Evolutionary conservation across 2,888 invertebrate species (phyloP), one percentile per base, ranked within the genome.

Genomic region (Amphipyra berbera): DNA sequence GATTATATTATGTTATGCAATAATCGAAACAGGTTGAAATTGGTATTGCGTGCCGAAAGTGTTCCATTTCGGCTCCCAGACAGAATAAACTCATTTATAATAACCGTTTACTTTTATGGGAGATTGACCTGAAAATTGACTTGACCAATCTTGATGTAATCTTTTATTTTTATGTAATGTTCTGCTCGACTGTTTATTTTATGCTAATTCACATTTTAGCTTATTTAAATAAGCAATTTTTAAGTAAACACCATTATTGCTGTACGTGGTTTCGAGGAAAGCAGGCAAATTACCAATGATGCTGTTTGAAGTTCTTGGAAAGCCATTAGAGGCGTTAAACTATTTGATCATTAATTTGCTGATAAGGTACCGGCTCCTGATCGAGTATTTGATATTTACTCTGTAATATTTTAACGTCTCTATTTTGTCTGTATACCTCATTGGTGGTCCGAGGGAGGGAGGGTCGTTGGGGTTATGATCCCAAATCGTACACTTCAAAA

Each of bases 41-140:
- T 55, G 54, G 7, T 21, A 33, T 58, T 59, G 44, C 63, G 44
- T 53, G 55, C 52, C 54, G 10, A 64, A 58, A 60, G 41, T 47
- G 63, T 78, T 73, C 63, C 70, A 52, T 57, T 76, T 66, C 40
- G 35, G n/a, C 0, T 55, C 14, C 38, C 60, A 63, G 58, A 63
- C 45, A 45, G 21, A 75, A 63, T 47, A 47, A 46, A 46, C 15
- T 47, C 9, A 40, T 49, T 60, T 41, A 14, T 30, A 40, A 54
- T 57, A 61, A 46, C 52, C 5, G 55, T 62, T 55, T 8, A 37
- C 13, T 38, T 21, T 60, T 21, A 15, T 27, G 21, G 40, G 38
- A 62, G 59, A 52, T 42, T 57, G 0, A 45, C 48, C 10, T 50
- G 47, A 46, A 30, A 48, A 45, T 13, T 49, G 30, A 27, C 27